Conservation (phyloP, 2,888 invertebrate species). For the Caenorhabditis becei region DNA sequence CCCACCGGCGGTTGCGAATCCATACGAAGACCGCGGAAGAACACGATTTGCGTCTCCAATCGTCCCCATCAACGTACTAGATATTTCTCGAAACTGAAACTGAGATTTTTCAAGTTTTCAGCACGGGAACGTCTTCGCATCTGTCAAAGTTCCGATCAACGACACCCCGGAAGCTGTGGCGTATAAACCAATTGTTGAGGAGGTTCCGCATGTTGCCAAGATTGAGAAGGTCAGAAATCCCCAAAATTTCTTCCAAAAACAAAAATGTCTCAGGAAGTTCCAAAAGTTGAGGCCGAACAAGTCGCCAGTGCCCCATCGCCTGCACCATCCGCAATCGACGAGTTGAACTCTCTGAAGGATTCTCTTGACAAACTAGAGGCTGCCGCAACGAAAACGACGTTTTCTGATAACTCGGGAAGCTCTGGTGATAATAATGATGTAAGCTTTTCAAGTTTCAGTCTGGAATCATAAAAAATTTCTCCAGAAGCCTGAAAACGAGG, state of each 20-base stretch:
- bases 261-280: conserved; percentile 13
- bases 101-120: conserved; percentile 34
- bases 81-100: not conserved
- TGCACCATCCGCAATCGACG: conserved; percentile 45
- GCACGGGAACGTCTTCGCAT: conserved; percentile 61
- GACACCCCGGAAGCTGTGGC: conserved; percentile 47
- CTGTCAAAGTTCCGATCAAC: conserved; percentile 40
- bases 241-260: not conserved
- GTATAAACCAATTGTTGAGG: conserved; percentile 39
- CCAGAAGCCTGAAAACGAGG: conserved; percentile 24
- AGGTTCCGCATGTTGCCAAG: conserved; percentile 34
- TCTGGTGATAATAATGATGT: conserved; percentile 39
- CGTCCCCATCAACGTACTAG: conserved; percentile 46
- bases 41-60: conserved; percentile 33
- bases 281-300: conserved; percentile 17
- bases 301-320: conserved; percentile 4
- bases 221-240: not conserved
- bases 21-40: conserved; percentile 53
- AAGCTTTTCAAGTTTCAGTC: not conserved
- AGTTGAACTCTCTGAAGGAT: conserved; percentile 49
- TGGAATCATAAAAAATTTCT: not conserved
- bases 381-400: conserved; percentile 18
- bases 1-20: conserved; percentile 55
- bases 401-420: conserved; percentile 9
- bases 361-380: conserved; percentile 58